A percentile compares a stretch with the other conserved stretches of the same genome.
phyloP scores from a whole-genome alignment of 2,888 invertebrate species.

The Scotopteryx bipunctaria region DNA sequence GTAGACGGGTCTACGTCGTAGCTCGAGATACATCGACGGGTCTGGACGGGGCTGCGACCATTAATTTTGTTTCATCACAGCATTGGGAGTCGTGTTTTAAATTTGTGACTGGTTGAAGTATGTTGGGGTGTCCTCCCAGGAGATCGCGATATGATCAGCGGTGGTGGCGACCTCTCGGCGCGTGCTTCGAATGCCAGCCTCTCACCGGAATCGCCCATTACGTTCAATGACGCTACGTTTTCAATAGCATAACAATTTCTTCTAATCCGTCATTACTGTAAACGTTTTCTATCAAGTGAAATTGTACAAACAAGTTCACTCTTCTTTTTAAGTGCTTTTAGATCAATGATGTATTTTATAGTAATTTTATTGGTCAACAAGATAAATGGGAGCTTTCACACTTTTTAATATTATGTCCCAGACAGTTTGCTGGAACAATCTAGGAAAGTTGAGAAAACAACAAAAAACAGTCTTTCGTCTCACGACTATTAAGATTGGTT shows the following conservation, averaged over 20 bases:
- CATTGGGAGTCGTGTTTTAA: conserved; percentile 51
- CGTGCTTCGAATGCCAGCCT: conserved; percentile 76
- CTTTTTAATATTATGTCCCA: conserved; percentile 32
- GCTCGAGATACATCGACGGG: conserved; percentile 54
- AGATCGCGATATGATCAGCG: conserved; percentile 77
- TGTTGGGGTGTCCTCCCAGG: conserved; percentile 56
- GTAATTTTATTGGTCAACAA: conserved; percentile 26
- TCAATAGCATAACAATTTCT: conserved; percentile 59
- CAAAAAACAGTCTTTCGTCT: too few relatives aligned
- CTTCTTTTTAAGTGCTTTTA: conserved; percentile 53
- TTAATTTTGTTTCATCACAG: conserved; percentile 47
- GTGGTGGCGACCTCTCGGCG: conserved; percentile 68
- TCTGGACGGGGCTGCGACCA: conserved; percentile 39
- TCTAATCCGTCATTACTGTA: conserved; percentile 72
- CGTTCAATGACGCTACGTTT: conserved; percentile 75
- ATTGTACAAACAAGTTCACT: conserved; percentile 64
- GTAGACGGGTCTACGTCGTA: conserved; percentile 41
- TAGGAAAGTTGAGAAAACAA: too few relatives aligned
- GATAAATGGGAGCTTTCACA: conserved; percentile 37
- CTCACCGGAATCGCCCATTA: conserved; percentile 74
- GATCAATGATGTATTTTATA: conserved; percentile 44
- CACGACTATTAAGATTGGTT: neutral
- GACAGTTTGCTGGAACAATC: neutral
- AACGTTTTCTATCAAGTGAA: conserved; percentile 71
- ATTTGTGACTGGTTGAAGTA: conserved; percentile 49